Evolutionary conservation across 2,888 invertebrate genomes (phyloP).

Genomic region (Zygogramma bicolorata): DNA sequence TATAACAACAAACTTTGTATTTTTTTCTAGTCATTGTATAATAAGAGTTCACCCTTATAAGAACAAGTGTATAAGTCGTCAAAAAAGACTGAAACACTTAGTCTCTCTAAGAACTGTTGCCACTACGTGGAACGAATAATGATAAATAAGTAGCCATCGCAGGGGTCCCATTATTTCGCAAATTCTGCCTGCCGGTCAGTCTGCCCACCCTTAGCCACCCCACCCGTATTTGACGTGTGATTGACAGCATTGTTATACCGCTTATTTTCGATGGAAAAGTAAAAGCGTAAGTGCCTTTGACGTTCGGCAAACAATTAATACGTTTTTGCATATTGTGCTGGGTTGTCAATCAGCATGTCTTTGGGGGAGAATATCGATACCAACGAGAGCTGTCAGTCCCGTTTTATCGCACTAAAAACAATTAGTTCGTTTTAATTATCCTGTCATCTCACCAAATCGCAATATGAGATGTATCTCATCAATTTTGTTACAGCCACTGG

Average conservation of each 20-base stretch:
- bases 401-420: not conserved
- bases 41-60: too few species aligned
- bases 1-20: too few species aligned
- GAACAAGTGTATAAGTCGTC: too few species aligned
- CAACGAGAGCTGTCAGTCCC: not conserved
- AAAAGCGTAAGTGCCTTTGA: conserved; percentile 54
- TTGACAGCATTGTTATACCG: conserved; percentile 48
- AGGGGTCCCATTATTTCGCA: conserved; percentile 28
- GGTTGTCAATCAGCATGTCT: conserved; percentile 45
- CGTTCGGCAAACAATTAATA: conserved; percentile 54
- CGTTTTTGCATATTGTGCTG: conserved; percentile 53
- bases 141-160: conserved; percentile 40
- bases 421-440: not conserved
- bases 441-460: too few species aligned
- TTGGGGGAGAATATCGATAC: conserved; percentile 25
- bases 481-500: too few species aligned
- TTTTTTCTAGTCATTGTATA: too few species aligned
- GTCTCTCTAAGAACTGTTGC: not conserved
- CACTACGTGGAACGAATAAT: conserved; percentile 32
- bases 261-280: conserved; percentile 43
- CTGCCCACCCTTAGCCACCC: conserved; percentile 28
- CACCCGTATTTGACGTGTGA: conserved; percentile 45
- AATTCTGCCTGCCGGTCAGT: conserved; percentile 40
- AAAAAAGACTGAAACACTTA: too few species aligned
- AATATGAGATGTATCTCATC: too few species aligned